Evolutionary conservation across 2,888 invertebrate species (phyloP).

Genomic region (Ischnus inquisitorius): DNA sequence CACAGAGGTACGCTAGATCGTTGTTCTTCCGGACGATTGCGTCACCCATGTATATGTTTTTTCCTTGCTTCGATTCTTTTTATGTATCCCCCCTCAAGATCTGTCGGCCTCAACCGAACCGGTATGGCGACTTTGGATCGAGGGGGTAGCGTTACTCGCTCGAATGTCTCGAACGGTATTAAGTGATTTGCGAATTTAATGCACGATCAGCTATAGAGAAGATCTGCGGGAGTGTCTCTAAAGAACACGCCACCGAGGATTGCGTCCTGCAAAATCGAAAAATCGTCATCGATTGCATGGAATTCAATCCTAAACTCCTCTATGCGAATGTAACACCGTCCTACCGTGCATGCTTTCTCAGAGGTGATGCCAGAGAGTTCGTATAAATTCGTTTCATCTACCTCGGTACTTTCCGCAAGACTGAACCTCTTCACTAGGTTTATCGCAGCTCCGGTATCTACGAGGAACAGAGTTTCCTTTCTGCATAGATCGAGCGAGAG

Average conservation of each 20-base stretch:
- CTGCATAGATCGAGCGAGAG: background rate
- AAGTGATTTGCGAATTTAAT: conserved; percentile 12
- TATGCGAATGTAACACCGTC: conserved; percentile 7
- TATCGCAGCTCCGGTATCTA: conserved; percentile 33
- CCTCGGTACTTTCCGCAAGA: background rate
- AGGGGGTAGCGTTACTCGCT: conserved; percentile 19
- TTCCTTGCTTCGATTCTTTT: conserved; percentile 4
- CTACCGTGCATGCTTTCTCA: background rate
- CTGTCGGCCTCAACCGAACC: background rate
- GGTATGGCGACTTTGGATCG: conserved; percentile 17
- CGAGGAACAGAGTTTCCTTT: background rate
- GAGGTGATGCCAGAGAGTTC: conserved; percentile 17
- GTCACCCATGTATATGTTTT: conserved; percentile 35
- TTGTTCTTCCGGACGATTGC: conserved; percentile 25
- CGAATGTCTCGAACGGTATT: conserved; percentile 43
- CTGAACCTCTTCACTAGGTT: conserved; percentile 17
- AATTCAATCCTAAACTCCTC: conserved; percentile 20
- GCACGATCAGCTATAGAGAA: conserved; percentile 24
- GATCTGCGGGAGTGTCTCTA: conserved; percentile 32
- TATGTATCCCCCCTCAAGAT: conserved; percentile 31
- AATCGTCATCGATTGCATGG: conserved; percentile 10
- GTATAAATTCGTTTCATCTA: conserved; percentile 3
- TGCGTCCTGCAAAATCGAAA: conserved; percentile 35
- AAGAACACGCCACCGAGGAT: conserved; percentile 27
- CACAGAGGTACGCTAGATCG: too few relatives aligned